Base-by-base conservation (phyloP, 2,888 invertebrate genomes). In the Mythimna pallens region DNA sequence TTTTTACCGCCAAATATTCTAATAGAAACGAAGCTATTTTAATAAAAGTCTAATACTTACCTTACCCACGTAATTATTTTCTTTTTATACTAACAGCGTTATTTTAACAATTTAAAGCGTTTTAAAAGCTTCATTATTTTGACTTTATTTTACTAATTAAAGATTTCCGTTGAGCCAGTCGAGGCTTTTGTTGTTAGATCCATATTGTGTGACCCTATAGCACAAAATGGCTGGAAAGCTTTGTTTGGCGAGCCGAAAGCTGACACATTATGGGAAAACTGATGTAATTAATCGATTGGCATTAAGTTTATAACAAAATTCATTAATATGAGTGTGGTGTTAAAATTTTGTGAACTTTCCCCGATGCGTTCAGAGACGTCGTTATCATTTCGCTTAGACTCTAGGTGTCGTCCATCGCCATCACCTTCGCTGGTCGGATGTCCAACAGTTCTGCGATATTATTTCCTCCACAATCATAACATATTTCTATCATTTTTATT, bases 321-420 rank as follows among this genome's bases (percentile, higher is more conserved):
- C 25, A 78, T 10, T 66, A 61, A 63, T 57, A 55, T 6, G 52
- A 69, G 50, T 70, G 58, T 80, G 62, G 52, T 83, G 34, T 68
- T 68, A 50, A 86, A 81, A 67, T 66, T 73, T 47, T 55, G 47
- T n/a, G 34, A 78, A 81, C 82, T 90, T 92, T 93, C 92, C 93
- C 94, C 92, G 87, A 91, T 92, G 91, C 90, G 93, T 93, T 93
- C 91, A 90, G 85, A 89, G 81, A 79, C 58, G 59, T 72, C 66
- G 65, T 78, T 80, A 76, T 86, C 67, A 81, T 92, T 93, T 91
- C 87, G 95, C 95, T 94, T 95, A 91, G 94, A 94, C 92, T 90
- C 87, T 93, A 94, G 92, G 93, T 88, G 91, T 93, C 91, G 87
- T 93, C 92, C 94, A 93, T 92, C 88, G 90, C 90, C 93, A 93